phyloP scores from a whole-genome alignment of 2,888 invertebrate genomes.

The Electrophaes corylata region DNA sequence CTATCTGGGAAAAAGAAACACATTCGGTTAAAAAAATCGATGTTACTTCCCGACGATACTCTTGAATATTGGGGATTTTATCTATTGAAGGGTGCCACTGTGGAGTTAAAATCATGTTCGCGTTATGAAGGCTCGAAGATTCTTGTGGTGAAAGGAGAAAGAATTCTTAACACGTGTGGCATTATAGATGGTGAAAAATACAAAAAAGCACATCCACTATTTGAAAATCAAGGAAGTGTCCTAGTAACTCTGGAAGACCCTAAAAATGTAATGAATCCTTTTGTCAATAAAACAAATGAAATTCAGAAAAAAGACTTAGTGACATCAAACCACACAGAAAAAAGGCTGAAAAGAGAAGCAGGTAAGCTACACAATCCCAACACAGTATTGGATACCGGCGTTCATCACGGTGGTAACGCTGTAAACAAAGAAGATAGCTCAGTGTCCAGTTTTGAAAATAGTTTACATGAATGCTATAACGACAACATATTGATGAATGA shows the following conservation, averaged over 20 bases:
- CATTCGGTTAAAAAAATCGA: conserved; percentile 91
- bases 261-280: conserved; percentile 25
- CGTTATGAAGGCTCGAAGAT: conserved; percentile 91
- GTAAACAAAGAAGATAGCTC: conserved; percentile 86
- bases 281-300: conserved; percentile 29
- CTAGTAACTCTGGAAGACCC: conserved; percentile 74
- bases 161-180: conserved; percentile 90
- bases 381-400: conserved; percentile 88
- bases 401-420: conserved; percentile 91
- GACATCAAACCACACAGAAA: conserved; percentile 21
- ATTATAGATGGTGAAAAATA: conserved; percentile 88
- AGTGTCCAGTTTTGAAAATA: conserved; percentile 93
- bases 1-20: conserved; percentile 88
- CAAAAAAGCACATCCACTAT: conserved; percentile 85
- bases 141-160: conserved; percentile 91
- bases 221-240: conserved; percentile 84
- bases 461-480: conserved; percentile 89
- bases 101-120: conserved; percentile 91
- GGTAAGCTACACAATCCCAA: conserved; percentile 72
- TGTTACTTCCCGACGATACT: conserved; percentile 93
- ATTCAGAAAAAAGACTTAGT: conserved; percentile 8
- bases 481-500: conserved; percentile 90
- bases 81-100: conserved; percentile 90
- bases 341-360: conserved; percentile 61
- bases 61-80: conserved; percentile 96